Evolutionary conservation across 2,113 vertebrate species (phyloP), one percentile per base, ranked within the genome.

Genomic region (Anolis sagrei): DNA sequence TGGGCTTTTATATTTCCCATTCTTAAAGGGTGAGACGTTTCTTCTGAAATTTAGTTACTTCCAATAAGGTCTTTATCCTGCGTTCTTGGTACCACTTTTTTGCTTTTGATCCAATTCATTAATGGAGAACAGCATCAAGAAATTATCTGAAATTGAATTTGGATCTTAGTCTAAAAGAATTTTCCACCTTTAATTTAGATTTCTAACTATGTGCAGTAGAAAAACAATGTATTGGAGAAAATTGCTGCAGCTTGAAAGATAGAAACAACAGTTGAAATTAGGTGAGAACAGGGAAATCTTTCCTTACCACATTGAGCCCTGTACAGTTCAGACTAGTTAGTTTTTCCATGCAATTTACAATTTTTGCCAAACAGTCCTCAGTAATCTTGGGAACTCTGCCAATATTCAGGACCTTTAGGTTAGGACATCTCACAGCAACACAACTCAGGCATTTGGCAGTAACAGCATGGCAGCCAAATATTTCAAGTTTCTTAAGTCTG

Each of bases 381-480:
- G 76, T 93, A 81, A 95, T 78, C 75, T 92, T 95, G n/a, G 94
- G 95, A 69, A 96, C 61, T 82, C 91, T 95, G 32, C 92, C 90
- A 1, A 92, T 86, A 75, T 95, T 96, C 25, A 95, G 83, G 34
- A 78, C 89, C 76, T 86, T 34, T 70, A 96, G 80, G 76, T 89
- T 18, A 27, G 88, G 72, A 90, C 92, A 93, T 16, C 86, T 34
- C 49, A 84, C 51, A 27, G 82, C 91, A 51, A 93, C 69, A 7
- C 34, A 88, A 44, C 39, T 84, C 34, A 96, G 16, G 83, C 88
- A 94, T 18, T 90, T 88, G 29, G 86, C 27, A n/a, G 87, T 93
- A 72, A 96, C 87, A 76, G 79, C 92, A 87, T 94, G 90, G 74
- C 89, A 95, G 36, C 81, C 92, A 92, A 95, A 94, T 27, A 93